Base-by-base conservation (phyloP, 2,113 vertebrate species). In the Echinops telfairi region DNA sequence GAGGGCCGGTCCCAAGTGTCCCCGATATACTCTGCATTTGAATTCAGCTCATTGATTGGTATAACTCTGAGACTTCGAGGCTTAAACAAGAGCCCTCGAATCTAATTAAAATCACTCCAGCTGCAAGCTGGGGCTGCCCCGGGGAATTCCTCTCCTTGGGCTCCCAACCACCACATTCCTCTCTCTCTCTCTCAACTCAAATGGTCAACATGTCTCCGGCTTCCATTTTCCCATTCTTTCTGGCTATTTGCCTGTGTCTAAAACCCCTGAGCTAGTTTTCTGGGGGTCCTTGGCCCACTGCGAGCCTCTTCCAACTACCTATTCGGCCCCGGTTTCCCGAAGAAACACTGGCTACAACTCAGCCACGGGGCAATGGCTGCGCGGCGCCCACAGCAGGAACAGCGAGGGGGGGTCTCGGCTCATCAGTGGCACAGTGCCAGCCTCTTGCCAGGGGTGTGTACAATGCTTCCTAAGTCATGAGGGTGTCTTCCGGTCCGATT, bases 291-390 rank as follows among this genome's bases (percentile, higher is more conserved):
- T 76, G 38, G 64, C 57, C 85, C 17, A 2, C 29, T 6, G 38
- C 38, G 83, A 90, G 79, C 36, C 1, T 23, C 36, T 70, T 47
- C 33, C 75, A 66, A 14, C 75, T 40, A 12, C 81, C 75, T 58
- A 7, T 40, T 15, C 10, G 23, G 23, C 43, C 83, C 78, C n/a
- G 71, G n/a, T 83, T 76, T 38, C 47, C 93, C 83, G 33, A 7
- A 43, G 89, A 77, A 71, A 91, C 68, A 12, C 2, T 16, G 23
- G 40, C 23, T 2, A 20, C 0, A 0, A 8, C 83, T 43, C 11
- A 7, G 1, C 22, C 1, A 3, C 0, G 4, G 47, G 7, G 20
- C 66, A 2, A 38, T 1, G 0, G 5, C 23, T 1, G 0, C 15
- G 29, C 4, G 38, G 22, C 0, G 36, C 62, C 80, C 0, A 1